Conservation (phyloP, 2,888 invertebrate genomes). For the Leptinotarsa haldemani region DNA sequence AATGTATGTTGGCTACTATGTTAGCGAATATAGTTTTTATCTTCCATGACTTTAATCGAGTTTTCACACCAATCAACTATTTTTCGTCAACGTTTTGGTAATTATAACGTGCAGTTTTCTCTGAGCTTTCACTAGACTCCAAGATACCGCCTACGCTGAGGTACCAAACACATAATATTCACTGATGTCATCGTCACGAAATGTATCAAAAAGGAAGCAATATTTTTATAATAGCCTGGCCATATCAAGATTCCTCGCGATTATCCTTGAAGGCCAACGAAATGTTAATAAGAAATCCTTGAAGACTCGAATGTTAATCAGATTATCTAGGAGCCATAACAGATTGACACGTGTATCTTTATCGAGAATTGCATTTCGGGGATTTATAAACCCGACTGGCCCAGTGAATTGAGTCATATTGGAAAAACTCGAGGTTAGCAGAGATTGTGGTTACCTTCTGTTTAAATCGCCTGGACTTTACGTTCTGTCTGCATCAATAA, state of each 20-base stretch:
- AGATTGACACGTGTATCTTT: background rate
- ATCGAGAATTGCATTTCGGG: background rate
- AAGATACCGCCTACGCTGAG: too few relatives aligned
- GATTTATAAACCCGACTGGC: background rate
- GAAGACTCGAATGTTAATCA: conserved; percentile 14
- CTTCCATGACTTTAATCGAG: too few relatives aligned
- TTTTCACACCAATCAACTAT: too few relatives aligned
- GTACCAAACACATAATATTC: background rate
- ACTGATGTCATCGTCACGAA: conserved; percentile 6
- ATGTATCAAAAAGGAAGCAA: background rate
- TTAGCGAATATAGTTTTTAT: too few relatives aligned
- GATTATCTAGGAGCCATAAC: conserved; percentile 2
- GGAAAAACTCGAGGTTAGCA: background rate
- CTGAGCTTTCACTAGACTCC: too few relatives aligned
- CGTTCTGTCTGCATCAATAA: too few relatives aligned
- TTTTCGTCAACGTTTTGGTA: too few relatives aligned
- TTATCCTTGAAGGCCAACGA: conserved; percentile 18
- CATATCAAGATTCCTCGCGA: conserved; percentile 20
- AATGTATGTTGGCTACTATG: too few relatives aligned
- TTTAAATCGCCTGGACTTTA: too few relatives aligned
- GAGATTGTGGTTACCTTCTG: background rate
- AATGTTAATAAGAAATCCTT: conserved; percentile 29
- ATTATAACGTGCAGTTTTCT: too few relatives aligned
- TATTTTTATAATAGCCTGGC: background rate
- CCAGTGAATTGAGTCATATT: background rate